Conservation (phyloP, 2,888 invertebrate species). For the Eupelmus urozonus region DNA sequence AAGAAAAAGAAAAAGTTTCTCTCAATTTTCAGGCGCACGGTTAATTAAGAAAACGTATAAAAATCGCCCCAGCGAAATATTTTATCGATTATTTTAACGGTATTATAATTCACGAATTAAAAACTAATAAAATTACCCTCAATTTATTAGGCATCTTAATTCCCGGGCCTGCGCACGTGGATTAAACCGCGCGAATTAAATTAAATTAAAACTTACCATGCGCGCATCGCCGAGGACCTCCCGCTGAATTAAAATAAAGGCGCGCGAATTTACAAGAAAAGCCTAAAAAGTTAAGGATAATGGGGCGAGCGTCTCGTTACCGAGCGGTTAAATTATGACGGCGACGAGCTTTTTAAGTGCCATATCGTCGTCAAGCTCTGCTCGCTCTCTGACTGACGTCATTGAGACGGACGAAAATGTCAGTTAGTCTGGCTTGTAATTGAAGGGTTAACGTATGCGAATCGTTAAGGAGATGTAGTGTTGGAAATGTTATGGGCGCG, state of each 20-base stretch:
- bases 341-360: constrained; percentile 21
- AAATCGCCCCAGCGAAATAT: too few relatives aligned
- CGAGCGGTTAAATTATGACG: constrained; percentile 7
- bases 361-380: constrained; percentile 6
- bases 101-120: constrained; percentile 37
- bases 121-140: constrained; percentile 35
- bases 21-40: too few relatives aligned
- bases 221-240: background rate
- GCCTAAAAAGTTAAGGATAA: constrained; percentile 14
- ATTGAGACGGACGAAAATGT: background rate
- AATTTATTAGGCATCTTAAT: constrained; percentile 42
- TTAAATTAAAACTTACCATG: constrained; percentile 16
- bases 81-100: constrained; percentile 17
- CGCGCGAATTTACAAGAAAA: constrained; percentile 23
- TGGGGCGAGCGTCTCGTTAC: constrained; percentile 19
- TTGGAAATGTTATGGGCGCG: too few relatives aligned
- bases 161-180: background rate
- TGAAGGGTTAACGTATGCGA: background rate
- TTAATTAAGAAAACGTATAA: too few relatives aligned
- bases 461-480: background rate
- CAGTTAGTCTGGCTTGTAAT: background rate
- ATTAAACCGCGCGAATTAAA: constrained; percentile 18
- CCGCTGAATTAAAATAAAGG: constrained; percentile 30
- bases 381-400: too few relatives aligned
- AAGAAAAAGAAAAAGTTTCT: too few relatives aligned